Evolutionary conservation across 2,113 vertebrate species (phyloP).

Genomic region (human): DNA sequence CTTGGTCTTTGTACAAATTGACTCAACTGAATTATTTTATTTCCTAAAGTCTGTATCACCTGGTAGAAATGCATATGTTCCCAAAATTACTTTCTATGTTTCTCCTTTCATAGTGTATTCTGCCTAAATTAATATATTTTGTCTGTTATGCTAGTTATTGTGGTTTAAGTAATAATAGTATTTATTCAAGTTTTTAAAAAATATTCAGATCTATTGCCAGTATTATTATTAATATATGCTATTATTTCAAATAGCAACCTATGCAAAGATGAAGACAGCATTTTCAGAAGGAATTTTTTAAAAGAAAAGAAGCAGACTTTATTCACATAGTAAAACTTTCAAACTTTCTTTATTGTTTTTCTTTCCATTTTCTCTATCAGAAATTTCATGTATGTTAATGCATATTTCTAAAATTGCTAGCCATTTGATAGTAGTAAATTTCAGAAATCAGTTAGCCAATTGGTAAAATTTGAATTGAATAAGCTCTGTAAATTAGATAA

Average conservation of each 20-base stretch:
- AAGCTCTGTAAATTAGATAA: not conserved
- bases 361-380: not conserved
- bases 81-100: constrained; percentile 32
- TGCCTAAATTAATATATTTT: not conserved
- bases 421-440: not conserved
- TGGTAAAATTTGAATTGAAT: constrained; percentile 50
- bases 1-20: not conserved
- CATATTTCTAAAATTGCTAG: constrained; percentile 20
- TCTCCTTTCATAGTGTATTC: not conserved
- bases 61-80: not conserved
- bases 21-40: not conserved
- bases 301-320: not conserved
- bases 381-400: not conserved
- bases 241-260: not conserved
- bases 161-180: not conserved
- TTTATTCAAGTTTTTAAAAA: not conserved
- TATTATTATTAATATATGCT: not conserved
- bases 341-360: not conserved
- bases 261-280: not conserved
- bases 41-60: not conserved
- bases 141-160: not conserved
- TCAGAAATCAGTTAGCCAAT: constrained; percentile 15
- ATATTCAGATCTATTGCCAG: not conserved
- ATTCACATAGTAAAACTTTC: not conserved
- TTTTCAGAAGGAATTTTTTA: not conserved